These are phyloP conservation scores for Balanococcus diminutus DNA, from an alignment of 2,888 invertebrate species.

Conservation along the genomic window DNA sequence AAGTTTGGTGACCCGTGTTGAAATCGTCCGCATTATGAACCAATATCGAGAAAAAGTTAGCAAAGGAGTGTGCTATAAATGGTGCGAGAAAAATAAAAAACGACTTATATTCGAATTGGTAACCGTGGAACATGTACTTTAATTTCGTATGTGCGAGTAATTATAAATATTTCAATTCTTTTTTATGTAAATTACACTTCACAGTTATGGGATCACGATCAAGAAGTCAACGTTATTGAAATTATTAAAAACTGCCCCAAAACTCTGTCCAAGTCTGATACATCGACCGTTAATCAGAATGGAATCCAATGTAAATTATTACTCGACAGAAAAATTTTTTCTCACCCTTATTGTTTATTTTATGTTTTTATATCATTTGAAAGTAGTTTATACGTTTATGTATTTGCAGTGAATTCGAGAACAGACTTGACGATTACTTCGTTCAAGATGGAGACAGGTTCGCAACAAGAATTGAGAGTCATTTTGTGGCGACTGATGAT, in stretches of 20 bases:
- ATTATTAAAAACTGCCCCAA: background rate
- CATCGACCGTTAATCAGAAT: too few species aligned
- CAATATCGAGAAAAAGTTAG: background rate
- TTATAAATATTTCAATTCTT: background rate
- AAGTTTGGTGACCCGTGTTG: background rate
- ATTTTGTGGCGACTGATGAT: background rate
- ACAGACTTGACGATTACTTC: background rate
- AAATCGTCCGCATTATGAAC: background rate
- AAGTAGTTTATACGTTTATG: too few species aligned
- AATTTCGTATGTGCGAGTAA: background rate
- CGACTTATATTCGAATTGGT: background rate
- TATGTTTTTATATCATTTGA: too few species aligned
- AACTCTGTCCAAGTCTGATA: too few species aligned
- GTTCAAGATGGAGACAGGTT: background rate
- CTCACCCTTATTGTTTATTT: too few species aligned
- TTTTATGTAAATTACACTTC: background rate
- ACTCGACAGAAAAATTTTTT: too few species aligned
- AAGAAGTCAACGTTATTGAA: background rate
- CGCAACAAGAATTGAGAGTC: background rate
- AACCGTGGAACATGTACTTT: too few species aligned
- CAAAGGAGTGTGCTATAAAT: background rate
- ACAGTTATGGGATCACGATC: background rate
- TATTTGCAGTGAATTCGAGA: background rate
- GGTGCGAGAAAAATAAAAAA: background rate
- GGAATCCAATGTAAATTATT: too few species aligned